Conservation (phyloP, 2,888 invertebrate species). For the Cheilosia pagana region DNA sequence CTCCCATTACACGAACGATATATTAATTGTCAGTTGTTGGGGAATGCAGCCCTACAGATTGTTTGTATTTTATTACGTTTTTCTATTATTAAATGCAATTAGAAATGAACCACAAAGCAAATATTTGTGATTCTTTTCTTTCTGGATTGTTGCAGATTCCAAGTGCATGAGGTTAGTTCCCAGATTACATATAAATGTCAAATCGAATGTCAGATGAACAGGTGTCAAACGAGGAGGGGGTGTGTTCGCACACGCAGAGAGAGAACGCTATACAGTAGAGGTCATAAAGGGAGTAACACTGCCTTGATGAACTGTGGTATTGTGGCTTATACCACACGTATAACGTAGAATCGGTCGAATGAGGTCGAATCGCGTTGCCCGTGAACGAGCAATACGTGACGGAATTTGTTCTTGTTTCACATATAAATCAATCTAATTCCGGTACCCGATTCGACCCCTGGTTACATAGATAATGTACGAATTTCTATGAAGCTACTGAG, state of each 20-base stretch:
- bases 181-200: constrained; percentile 48
- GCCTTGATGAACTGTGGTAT: too few species aligned
- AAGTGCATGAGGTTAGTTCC: constrained; percentile 64
- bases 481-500: too few species aligned
- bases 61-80: constrained; percentile 19
- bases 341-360: too few species aligned
- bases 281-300: background rate
- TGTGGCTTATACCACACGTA: too few species aligned
- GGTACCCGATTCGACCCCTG: too few species aligned
- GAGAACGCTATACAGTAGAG: background rate
- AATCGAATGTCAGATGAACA: constrained; percentile 50
- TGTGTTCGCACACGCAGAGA: background rate
- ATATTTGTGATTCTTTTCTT: constrained; percentile 69
- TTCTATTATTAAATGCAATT: constrained; percentile 38
- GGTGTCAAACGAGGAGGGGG: constrained; percentile 38
- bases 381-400: too few species aligned
- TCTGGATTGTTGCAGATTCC: constrained; percentile 39
- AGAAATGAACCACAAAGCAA: constrained; percentile 66
- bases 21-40: constrained; percentile 35
- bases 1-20: constrained; percentile 78
- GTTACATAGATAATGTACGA: too few species aligned
- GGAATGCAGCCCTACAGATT: constrained; percentile 11
- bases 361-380: too few species aligned
- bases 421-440: too few species aligned
- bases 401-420: too few species aligned